Evolutionary conservation across 2,888 invertebrate genomes (phyloP).

Genomic region (Drosophila pseudotakahashii): DNA sequence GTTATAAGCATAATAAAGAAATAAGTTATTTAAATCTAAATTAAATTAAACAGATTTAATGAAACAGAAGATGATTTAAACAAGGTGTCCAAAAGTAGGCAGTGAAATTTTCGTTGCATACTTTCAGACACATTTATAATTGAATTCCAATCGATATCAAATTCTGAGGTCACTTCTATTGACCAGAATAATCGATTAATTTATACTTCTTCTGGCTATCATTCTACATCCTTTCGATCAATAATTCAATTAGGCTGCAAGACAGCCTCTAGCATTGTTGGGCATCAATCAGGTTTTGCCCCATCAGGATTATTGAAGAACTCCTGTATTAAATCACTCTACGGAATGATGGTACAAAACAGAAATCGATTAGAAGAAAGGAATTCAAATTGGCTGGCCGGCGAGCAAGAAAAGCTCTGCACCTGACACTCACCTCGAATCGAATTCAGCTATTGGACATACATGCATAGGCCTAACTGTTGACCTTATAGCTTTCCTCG

Average conservation of each 20-base stretch:
- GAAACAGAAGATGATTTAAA: too few relatives aligned
- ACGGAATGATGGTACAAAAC: slow-evolving; percentile 36
- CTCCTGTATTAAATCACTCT: slow-evolving; percentile 57
- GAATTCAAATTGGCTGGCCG: slow-evolving; percentile 40
- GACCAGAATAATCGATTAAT: background rate
- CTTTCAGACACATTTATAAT: too few relatives aligned
- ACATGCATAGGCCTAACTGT: slow-evolving; percentile 36
- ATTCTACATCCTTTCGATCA: slow-evolving; percentile 5
- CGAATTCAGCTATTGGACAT: slow-evolving; percentile 27
- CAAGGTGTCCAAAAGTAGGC: too few relatives aligned
- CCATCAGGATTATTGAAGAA: slow-evolving; percentile 14
- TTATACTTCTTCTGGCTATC: background rate
- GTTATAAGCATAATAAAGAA: too few relatives aligned
- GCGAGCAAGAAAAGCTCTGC: slow-evolving; percentile 13
- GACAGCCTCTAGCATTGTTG: slow-evolving; percentile 24
- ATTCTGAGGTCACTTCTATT: too few relatives aligned
- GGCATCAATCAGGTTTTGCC: slow-evolving; percentile 55
- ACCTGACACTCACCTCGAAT: slow-evolving; percentile 39
- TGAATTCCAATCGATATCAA: too few relatives aligned
- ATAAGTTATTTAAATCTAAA: too few relatives aligned
- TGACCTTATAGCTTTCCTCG: slow-evolving; percentile 30
- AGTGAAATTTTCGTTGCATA: too few relatives aligned
- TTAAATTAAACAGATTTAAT: too few relatives aligned
- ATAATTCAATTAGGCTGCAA: slow-evolving; percentile 50
- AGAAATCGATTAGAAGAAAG: slow-evolving; percentile 13